phyloP scores from a whole-genome alignment of 2,888 invertebrate genomes.

The Drosophila formosana region DNA sequence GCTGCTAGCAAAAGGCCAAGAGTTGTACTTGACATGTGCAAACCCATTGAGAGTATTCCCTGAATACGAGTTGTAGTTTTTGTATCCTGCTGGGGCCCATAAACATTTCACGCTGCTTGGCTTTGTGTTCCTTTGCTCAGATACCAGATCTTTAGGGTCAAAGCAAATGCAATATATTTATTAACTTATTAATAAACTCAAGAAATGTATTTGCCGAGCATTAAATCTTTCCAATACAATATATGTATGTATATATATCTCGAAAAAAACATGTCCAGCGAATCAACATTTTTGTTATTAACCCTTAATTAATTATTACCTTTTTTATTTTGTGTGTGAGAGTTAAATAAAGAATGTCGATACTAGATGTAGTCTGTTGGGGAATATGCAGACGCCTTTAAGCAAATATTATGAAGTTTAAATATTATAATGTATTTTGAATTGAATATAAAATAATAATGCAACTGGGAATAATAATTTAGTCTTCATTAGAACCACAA shows the following conservation, averaged over 20 bases:
- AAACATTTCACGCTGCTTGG: slow-evolving; percentile 70
- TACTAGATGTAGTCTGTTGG: too few species aligned
- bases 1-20: slow-evolving; percentile 76
- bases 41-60: slow-evolving; percentile 45
- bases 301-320: too few species aligned
- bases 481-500: slow-evolving; percentile 26
- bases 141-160: slow-evolving; percentile 4
- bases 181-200: slow-evolving; percentile 5
- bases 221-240: not conserved
- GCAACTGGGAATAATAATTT: not conserved
- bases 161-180: slow-evolving; percentile 12
- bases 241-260: too few species aligned
- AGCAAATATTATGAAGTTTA: too few species aligned
- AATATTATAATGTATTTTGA: too few species aligned
- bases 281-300: too few species aligned
- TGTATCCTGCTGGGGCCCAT: slow-evolving; percentile 55
- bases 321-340: too few species aligned
- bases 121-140: slow-evolving; percentile 23
- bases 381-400: too few species aligned
- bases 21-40: slow-evolving; percentile 75
- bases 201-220: not conserved
- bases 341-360: too few species aligned
- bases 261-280: too few species aligned
- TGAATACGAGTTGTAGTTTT: slow-evolving; percentile 40
- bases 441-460: too few species aligned